Evolutionary conservation across 2,113 vertebrate species (phyloP).

Genomic region (Tyrannus savana): DNA sequence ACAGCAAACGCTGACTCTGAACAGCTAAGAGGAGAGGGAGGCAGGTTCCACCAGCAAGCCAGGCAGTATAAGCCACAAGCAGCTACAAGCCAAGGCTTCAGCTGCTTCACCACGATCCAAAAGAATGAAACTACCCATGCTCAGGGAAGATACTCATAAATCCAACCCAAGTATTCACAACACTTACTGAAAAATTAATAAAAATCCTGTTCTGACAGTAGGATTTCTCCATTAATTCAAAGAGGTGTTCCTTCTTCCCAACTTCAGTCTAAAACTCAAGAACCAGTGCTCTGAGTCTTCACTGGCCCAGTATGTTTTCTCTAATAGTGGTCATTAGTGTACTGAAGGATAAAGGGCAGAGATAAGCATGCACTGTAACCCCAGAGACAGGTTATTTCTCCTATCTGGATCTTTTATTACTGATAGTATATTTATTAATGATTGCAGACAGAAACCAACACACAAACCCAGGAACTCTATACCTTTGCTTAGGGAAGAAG

Average conservation of each 20-base stretch:
- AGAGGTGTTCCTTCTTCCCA: neutral
- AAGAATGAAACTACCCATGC: neutral
- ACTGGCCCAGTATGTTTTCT: neutral
- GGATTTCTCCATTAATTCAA: neutral
- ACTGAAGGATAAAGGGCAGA: neutral
- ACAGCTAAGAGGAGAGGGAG: neutral
- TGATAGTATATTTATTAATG: neutral
- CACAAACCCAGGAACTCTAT: neutral
- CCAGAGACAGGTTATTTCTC: neutral
- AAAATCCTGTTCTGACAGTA: neutral
- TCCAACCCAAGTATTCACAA: neutral
- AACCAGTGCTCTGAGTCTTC: neutral
- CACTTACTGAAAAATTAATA: neutral
- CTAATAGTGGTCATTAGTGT: neutral
- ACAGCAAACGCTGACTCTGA: neutral
- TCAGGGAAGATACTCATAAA: neutral
- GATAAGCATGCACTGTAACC: neutral
- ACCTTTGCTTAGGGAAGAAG: neutral
- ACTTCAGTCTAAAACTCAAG: neutral
- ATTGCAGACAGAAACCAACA: neutral
- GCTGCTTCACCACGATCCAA: neutral
- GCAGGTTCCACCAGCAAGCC: neutral
- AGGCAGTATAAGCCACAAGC: neutral
- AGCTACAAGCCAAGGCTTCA: neutral
- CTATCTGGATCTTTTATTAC: neutral